Conservation (phyloP, 2,888 invertebrate genomes). For the Atethmia centrago region DNA sequence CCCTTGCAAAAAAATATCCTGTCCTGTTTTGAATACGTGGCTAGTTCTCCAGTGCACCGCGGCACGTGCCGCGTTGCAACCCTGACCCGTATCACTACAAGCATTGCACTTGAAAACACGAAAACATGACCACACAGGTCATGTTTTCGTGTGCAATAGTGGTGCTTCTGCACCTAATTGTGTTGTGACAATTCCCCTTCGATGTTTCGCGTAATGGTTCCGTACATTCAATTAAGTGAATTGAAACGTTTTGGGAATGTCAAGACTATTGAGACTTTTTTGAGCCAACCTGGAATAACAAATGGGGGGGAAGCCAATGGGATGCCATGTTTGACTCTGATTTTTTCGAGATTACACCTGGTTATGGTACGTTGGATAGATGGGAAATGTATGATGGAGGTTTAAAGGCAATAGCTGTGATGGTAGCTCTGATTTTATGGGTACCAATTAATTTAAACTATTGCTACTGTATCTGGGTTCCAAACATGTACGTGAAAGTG, state of each 20-base stretch:
- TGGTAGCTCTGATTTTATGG: not conserved
- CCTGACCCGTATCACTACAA: constrained; percentile 28
- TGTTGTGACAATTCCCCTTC: constrained; percentile 7
- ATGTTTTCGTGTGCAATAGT: not conserved
- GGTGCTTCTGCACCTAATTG: constrained; percentile 21
- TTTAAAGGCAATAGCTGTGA: not conserved
- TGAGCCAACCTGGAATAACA: constrained; percentile 29
- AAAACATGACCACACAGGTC: too few species aligned
- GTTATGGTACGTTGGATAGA: constrained; percentile 1
- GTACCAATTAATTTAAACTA: not conserved
- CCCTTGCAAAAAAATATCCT: not conserved
- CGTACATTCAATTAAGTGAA: constrained; percentile 55
- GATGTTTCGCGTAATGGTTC: constrained; percentile 44
- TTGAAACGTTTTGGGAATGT: constrained; percentile 50
- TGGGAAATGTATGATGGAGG: not conserved
- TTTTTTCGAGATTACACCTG: not conserved
- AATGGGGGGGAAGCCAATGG: constrained; percentile 5
- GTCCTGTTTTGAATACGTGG: not conserved
- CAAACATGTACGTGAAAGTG: not conserved
- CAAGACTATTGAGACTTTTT: constrained; percentile 34
- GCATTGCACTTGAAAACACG: constrained; percentile 42
- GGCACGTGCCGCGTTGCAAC: constrained; percentile 29
- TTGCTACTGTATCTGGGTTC: not conserved
- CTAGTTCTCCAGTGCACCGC: not conserved
- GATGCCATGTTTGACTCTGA: not conserved